Evolutionary conservation across 1,140 invertebrate species (phyloP), one percentile per base, ranked within the genome.

Genomic region (Acromyrmex heyeri): DNA sequence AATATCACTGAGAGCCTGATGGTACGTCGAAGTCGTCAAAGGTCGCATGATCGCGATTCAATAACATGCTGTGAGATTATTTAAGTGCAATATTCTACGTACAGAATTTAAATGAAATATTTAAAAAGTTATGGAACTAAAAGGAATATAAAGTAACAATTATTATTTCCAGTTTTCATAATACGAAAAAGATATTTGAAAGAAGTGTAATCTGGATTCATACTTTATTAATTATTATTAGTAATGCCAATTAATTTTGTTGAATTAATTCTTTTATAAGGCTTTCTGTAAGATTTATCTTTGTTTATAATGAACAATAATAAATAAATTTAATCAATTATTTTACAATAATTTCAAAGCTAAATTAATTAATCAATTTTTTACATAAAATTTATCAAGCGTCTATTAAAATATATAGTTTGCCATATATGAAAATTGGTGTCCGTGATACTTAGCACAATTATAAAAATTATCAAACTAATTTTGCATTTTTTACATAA

Each of bases 1-100:
- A 75, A 75, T 83, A 83, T 83, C 79, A 83, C 69, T 73, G 55
- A 50, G 18, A 73, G 38, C 16, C 24, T 34, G 55, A 83, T 55
- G 44, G 73, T 21, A 44, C 38, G 38, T 44, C 38, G 21, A 34
- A 44, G 38, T 44, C 38, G 7, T 24, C n/a, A 38, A 50, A 59
- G 55, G 55, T 83, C 55, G 69, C 38, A 21, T 50, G 14, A 73
- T 79, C 61, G n/a, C 48, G 18, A 27, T 59, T 61, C 34, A 55
- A 82, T 57, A 24, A 55, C 1, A 18, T 53, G 7, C 16, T 14
- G 1, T 30, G 48, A 57, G 21, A 18, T 67, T 27, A 48, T 65
- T 57, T 24, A 61, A 77, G 30, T 34, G 27, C 12, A 57, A 24
- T 18, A 38, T 44, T 44, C 1, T 75, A 10, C 18, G 44, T 62